Conservation (phyloP, 1,140 invertebrate species). For the Choristoneura fumiferana region DNA sequence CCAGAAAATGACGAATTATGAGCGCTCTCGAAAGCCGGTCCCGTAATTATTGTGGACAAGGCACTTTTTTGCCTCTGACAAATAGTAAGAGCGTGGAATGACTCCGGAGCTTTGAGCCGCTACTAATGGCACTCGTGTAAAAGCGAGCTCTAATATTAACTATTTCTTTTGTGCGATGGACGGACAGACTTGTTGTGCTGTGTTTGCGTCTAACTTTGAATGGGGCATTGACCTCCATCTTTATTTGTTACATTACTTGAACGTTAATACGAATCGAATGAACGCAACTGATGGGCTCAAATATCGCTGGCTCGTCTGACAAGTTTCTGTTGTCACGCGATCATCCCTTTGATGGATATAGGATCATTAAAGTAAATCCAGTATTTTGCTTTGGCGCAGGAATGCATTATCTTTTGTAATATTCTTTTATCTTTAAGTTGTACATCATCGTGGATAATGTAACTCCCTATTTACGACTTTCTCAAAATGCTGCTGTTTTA, state of each 20-base stretch:
- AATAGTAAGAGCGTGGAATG: constrained; percentile 73
- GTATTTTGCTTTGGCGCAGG: neutral
- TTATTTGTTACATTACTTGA: constrained; percentile 75
- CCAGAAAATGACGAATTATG: constrained; percentile 77
- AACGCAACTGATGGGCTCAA: constrained; percentile 61
- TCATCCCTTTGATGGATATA: constrained; percentile 53
- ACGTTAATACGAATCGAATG: constrained; percentile 72
- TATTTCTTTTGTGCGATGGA: constrained; percentile 73
- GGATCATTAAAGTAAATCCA: constrained; percentile 25
- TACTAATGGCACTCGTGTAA: constrained; percentile 72
- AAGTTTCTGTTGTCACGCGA: constrained; percentile 60
- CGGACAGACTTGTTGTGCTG: constrained; percentile 56
- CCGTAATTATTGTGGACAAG: constrained; percentile 77
- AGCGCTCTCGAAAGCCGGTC: constrained; percentile 69
- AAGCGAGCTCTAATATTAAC: constrained; percentile 73
- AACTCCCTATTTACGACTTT: no score
- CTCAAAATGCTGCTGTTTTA: no score
- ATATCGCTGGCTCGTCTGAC: constrained; percentile 57
- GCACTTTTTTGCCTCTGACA: constrained; percentile 74
- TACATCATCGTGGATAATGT: no score
- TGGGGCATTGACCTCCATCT: constrained; percentile 66
- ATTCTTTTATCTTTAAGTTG: no score
- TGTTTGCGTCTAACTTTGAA: constrained; percentile 46
- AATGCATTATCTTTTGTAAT: no score
- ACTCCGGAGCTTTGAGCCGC: constrained; percentile 68